These are phyloP conservation scores for Chloroclysta siterata DNA, from an alignment of 2,888 invertebrate species.

Conservation along the genomic window DNA sequence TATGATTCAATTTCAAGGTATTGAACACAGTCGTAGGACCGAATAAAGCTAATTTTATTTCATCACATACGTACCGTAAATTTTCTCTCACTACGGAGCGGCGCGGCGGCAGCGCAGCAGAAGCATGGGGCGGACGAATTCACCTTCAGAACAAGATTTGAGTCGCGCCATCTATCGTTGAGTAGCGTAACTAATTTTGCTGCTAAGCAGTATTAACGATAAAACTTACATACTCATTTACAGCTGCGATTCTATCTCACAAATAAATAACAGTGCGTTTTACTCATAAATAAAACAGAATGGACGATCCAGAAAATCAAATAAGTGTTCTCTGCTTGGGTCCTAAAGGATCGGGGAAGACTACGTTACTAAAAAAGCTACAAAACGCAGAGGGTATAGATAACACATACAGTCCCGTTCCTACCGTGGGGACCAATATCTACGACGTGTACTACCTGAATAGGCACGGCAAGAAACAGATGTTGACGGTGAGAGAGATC, in stretches of 20 bases:
- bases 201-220: slow-evolving; percentile 51
- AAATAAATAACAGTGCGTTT: not conserved
- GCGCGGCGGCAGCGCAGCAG: too few species aligned
- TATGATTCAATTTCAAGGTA: slow-evolving; percentile 38
- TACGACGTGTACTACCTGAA: slow-evolving; percentile 85
- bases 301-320: slow-evolving; percentile 75
- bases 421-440: slow-evolving; percentile 92
- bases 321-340: slow-evolving; percentile 88
- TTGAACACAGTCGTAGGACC: slow-evolving; percentile 25
- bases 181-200: slow-evolving; percentile 55
- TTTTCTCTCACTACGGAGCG: not conserved
- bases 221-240: slow-evolving; percentile 36
- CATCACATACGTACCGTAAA: not conserved
- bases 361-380: slow-evolving; percentile 89
- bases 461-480: slow-evolving; percentile 80
- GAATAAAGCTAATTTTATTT: slow-evolving; percentile 37
- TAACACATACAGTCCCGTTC: slow-evolving; percentile 90
- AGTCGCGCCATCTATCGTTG: slow-evolving; percentile 59
- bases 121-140: not conserved
- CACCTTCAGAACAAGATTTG: not conserved
- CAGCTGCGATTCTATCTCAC: not conserved
- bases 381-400: slow-evolving; percentile 89
- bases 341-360: slow-evolving; percentile 92
- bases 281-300: slow-evolving; percentile 32
- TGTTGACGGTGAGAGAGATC: slow-evolving; percentile 88